Evolutionary conservation across 2,888 invertebrate genomes (phyloP), one percentile per base, ranked within the genome.

Genomic region (Minunthozetes semirufus): DNA sequence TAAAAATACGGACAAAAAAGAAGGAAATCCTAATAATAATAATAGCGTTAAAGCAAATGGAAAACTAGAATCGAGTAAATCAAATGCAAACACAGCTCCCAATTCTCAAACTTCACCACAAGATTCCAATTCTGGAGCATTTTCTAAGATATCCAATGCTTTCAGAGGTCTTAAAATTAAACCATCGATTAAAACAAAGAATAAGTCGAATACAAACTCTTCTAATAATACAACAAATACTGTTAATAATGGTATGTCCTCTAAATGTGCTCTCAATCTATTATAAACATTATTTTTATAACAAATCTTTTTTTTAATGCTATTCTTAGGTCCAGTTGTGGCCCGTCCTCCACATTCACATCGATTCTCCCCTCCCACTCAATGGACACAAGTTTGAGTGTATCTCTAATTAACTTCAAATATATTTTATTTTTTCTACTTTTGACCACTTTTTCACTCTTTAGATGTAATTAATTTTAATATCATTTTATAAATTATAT

Each of bases 381-480:
- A 76, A 71, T 76, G 76, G 76, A 75, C 76, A 15, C 76, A 76
- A 76, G 76, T 76, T 75, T 76, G 59, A 75, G 8, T 33, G 33
- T 9, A 33, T 6, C 9, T 9, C 33, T 9, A 6, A 9, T 9
- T 48, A 48, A 48, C 13, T 9, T 48, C 5, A 48, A 48, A 17
- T 5, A 48, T 17, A 48, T 33, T 68, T 53, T 72, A 5, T 6
- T 61, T 15, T n/a, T 63, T 70, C 59, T 72, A 25, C 59, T 27
- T 72, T 72, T 61, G 29, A n/a, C 9, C 19, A 27, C 42, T 72
- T 48, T n/a, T n/a, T n/a, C n/a, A n/a, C n/a, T n/a, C 33, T 33
- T 33, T 33, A 4, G 33, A 33, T 33, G 38, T 42, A 42, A 22
- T 22, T 22, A 72, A 72, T 11, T 1, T 2, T 25, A 19, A 9